Percentiles rank a stretch among this genome's conserved stretches.
Evolutionary conservation across 1,140 invertebrate species (phyloP).

Genomic region (Cyclargus thomasi): DNA sequence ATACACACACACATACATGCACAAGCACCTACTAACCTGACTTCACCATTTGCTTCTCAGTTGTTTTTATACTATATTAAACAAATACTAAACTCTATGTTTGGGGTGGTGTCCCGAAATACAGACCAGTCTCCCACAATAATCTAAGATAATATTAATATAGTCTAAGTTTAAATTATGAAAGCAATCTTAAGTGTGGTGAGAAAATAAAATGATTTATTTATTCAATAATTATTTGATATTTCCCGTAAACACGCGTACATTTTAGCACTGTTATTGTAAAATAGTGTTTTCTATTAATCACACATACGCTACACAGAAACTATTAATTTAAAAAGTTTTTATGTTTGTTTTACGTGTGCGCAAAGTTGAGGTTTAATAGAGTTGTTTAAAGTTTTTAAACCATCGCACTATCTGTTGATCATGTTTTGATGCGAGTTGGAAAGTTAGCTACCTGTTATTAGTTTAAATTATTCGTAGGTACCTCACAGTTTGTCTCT

Average conservation of each 20-base stretch:
- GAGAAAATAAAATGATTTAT: too few species aligned
- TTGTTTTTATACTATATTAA: too few species aligned
- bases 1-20: too few species aligned
- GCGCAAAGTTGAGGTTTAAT: slow-evolving; percentile 1
- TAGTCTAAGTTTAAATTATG: too few species aligned
- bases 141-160: too few species aligned
- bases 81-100: too few species aligned
- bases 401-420: background rate
- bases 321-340: background rate
- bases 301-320: background rate
- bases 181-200: too few species aligned
- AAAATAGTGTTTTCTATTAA: slow-evolving; percentile 12
- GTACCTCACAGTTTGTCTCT: background rate
- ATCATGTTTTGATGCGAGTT: slow-evolving; percentile 3
- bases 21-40: too few species aligned
- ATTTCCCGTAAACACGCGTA: background rate
- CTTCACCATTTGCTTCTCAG: too few species aligned
- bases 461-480: background rate
- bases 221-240: too few species aligned
- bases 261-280: slow-evolving; percentile 38
- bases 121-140: too few species aligned
- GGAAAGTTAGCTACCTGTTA: background rate
- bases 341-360: slow-evolving; percentile 3
- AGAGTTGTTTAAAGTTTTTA: slow-evolving; percentile 1
- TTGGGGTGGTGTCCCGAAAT: too few species aligned